Evolutionary conservation across 2,888 invertebrate species (phyloP).

Genomic region (Hetaerina titia): DNA sequence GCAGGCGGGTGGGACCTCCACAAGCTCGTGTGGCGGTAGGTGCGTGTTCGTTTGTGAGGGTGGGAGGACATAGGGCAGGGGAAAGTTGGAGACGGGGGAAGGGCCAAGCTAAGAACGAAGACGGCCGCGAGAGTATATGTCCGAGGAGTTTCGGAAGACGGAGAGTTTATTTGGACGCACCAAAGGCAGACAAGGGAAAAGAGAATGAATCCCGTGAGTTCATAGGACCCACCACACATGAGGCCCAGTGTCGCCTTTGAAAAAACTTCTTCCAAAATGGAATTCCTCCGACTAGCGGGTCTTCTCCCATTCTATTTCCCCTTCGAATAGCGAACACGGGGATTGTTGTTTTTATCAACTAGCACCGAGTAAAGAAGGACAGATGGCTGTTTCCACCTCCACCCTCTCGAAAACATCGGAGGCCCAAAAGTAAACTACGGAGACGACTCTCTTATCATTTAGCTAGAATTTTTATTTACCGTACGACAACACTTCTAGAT

Average conservation of each 20-base stretch:
- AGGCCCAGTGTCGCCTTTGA: too few relatives aligned
- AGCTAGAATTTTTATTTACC: too few relatives aligned
- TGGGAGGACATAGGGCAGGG: background rate
- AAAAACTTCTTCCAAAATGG: background rate
- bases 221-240: too few relatives aligned
- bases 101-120: too few relatives aligned
- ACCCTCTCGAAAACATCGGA: background rate
- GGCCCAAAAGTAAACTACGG: background rate
- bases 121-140: too few relatives aligned
- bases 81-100: background rate
- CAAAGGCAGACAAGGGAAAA: too few relatives aligned
- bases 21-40: too few relatives aligned
- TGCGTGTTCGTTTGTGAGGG: background rate
- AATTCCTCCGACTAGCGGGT: slow-evolving; percentile 38
- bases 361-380: slow-evolving; percentile 13
- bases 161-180: too few relatives aligned
- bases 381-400: background rate
- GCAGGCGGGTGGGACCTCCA: background rate
- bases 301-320: background rate
- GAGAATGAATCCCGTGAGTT: too few relatives aligned
- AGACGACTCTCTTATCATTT: background rate
- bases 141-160: too few relatives aligned
- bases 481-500: too few relatives aligned
- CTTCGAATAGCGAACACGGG: background rate
- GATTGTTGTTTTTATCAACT: slow-evolving; percentile 57